phyloP scores from a whole-genome alignment of 2,797 vertebrate genomes.

The Notolabrus celidotus region DNA sequence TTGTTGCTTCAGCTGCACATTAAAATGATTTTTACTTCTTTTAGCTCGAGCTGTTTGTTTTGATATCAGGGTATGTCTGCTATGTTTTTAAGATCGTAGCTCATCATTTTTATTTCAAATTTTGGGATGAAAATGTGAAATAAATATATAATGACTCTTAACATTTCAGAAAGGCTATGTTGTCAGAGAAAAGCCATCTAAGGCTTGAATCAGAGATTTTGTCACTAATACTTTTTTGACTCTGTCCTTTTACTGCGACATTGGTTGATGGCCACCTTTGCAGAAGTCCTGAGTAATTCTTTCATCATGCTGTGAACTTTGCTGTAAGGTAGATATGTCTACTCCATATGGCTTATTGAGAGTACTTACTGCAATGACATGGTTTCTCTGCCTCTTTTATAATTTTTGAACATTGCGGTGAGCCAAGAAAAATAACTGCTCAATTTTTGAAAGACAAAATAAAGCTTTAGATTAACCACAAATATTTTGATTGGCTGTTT shows the following conservation, averaged over 20 bases:
- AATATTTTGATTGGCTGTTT: background rate
- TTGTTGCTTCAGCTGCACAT: too few relatives aligned
- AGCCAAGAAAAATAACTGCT: background rate
- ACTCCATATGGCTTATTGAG: constrained; percentile 19
- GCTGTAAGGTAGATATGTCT: constrained; percentile 33
- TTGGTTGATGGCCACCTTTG: constrained; percentile 2
- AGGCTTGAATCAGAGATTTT: too few relatives aligned
- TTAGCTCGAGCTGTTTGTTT: background rate
- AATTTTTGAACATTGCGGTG: constrained; percentile 12
- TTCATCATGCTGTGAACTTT: constrained; percentile 22
- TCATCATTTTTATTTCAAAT: too few relatives aligned
- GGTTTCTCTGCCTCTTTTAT: constrained; percentile 25
- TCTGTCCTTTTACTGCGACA: background rate
- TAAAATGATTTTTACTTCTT: too few relatives aligned
- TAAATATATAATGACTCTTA: background rate
- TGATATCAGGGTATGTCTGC: background rate
- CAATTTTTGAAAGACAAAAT: background rate
- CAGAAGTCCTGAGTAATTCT: constrained; percentile 3
- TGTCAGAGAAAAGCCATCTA: constrained; percentile 2
- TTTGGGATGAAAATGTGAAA: too few relatives aligned
- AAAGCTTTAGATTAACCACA: background rate
- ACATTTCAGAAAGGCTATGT: background rate
- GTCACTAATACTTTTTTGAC: too few relatives aligned
- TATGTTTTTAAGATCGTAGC: background rate
- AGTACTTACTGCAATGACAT: too few relatives aligned